Conservation (phyloP, 2,888 invertebrate species). For the Tetheella fluctuosa region DNA sequence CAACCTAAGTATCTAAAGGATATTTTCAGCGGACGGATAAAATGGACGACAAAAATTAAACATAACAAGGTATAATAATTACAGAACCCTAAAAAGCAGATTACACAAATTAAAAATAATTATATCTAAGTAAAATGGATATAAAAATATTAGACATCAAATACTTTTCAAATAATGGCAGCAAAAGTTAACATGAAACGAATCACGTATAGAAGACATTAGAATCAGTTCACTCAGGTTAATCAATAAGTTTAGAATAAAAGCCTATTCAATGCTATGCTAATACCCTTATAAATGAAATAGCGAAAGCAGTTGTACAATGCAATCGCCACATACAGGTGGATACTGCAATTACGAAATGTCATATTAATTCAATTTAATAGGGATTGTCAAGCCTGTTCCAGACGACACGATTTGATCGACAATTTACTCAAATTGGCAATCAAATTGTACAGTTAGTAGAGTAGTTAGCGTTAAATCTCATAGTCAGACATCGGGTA, state of each 20-base stretch:
- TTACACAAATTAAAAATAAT: slow-evolving; percentile 6
- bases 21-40: slow-evolving; percentile 43
- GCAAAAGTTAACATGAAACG: slow-evolving; percentile 49
- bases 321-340: neutral
- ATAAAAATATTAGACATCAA: slow-evolving; percentile 6
- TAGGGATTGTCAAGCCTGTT: no score
- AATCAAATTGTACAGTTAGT: no score
- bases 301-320: neutral
- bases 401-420: no score
- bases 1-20: slow-evolving; percentile 31
- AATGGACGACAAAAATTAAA: slow-evolving; percentile 28
- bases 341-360: no score
- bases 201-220: slow-evolving; percentile 56
- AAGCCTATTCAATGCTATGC: slow-evolving; percentile 8
- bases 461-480: no score
- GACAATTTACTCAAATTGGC: no score
- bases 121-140: neutral
- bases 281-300: slow-evolving; percentile 2
- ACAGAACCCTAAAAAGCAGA: slow-evolving; percentile 36
- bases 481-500: no score
- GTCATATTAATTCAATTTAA: no score
- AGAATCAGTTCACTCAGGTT: slow-evolving; percentile 58
- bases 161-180: slow-evolving; percentile 46
- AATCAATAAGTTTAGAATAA: slow-evolving; percentile 17
- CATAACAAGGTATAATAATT: slow-evolving; percentile 18